Percentiles rank a stretch among this genome's conserved stretches.
Conservation (phyloP, 2,888 invertebrate species). For the Xylota segnis region DNA sequence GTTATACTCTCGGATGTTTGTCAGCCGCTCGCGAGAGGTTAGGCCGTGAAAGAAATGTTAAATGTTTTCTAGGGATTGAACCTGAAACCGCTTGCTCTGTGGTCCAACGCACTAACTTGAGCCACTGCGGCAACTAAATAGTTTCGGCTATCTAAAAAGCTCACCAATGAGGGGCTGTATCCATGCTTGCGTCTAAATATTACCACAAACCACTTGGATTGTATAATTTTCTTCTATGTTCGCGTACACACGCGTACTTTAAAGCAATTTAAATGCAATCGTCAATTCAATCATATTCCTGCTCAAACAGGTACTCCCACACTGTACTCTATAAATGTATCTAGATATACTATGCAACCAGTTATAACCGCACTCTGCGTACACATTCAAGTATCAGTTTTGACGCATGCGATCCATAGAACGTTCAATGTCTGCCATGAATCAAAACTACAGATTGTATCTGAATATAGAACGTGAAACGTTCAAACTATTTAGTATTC, state of each 20-base stretch:
- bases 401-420: neutral
- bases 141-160: too few relatives aligned
- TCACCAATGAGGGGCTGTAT: too few relatives aligned
- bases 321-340: neutral
- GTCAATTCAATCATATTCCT: neutral
- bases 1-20: too few relatives aligned
- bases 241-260: neutral
- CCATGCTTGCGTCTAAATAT: neutral
- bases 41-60: too few relatives aligned
- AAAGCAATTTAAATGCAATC: neutral
- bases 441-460: conserved; percentile 4
- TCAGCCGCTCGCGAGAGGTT: too few relatives aligned
- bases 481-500: conserved; percentile 1
- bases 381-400: conserved; percentile 4
- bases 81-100: too few relatives aligned
- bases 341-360: neutral
- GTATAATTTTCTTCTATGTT: neutral
- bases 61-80: too few relatives aligned
- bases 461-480: conserved; percentile 1
- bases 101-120: too few relatives aligned
- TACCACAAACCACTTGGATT: neutral
- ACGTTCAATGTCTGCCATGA: conserved; percentile 5
- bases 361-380: conserved; percentile 16
- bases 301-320: neutral
- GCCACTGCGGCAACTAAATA: too few relatives aligned